A percentile compares a stretch with the other conserved stretches of the same genome.
Evolutionary conservation across 2,888 invertebrate genomes (phyloP).

Genomic region (Limnephilus auricula): DNA sequence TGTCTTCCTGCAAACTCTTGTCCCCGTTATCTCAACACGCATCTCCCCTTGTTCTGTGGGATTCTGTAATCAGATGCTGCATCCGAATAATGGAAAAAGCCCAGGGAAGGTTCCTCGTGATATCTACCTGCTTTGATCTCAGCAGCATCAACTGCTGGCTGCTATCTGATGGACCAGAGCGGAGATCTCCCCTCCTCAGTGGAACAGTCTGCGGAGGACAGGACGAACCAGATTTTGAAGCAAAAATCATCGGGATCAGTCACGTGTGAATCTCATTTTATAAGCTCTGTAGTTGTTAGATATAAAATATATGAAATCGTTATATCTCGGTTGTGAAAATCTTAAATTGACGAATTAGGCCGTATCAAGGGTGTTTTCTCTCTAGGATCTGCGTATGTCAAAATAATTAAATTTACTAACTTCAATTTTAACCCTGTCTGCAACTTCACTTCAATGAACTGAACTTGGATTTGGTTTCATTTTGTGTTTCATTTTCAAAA

Average conservation of each 20-base stretch:
- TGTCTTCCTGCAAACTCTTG: neutral
- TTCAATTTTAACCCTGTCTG: no score
- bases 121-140: constrained; percentile 43
- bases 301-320: neutral
- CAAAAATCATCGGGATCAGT: constrained; percentile 10
- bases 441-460: no score
- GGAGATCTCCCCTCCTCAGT: constrained; percentile 15
- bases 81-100: constrained; percentile 61
- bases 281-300: neutral
- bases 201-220: neutral
- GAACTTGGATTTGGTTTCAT: no score
- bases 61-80: constrained; percentile 62
- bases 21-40: constrained; percentile 54
- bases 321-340: neutral
- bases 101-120: constrained; percentile 11
- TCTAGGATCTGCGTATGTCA: no score
- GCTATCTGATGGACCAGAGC: constrained; percentile 45
- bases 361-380: neutral
- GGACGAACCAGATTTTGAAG: constrained; percentile 15
- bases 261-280: constrained; percentile 9
- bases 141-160: constrained; percentile 24
- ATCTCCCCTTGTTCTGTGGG: constrained; percentile 62
- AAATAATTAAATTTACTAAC: no score
- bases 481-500: no score
- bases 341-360: neutral